Evolutionary conservation across 1,140 invertebrate genomes (phyloP), one percentile per base, ranked within the genome.

Genomic region (Propsilocerus akamusi): DNA sequence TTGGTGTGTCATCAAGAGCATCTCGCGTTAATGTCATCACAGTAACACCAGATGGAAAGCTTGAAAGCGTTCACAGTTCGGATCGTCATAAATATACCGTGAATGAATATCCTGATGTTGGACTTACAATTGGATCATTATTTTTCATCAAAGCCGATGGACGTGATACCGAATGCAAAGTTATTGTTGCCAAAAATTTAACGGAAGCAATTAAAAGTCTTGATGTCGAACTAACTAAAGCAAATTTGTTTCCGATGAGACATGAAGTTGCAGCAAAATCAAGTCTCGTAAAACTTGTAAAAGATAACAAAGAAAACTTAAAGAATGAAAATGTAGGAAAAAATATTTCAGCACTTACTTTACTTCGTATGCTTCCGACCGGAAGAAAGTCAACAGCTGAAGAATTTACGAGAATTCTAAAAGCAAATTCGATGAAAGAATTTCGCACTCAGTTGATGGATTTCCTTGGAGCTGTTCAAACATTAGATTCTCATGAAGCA

Each of bases 401-500:
- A 7, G 75, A 82, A 32, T 71, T 86, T 25, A 49, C 65, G 1
- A 74, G 75, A 54, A 59, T 78, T 5, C 59, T 86, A 3, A 75
- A 76, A 53, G 60, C 65, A 4, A 64, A 69, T 47, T 74, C 70
- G 52, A 71, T 67, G 54, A 67, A 61, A 50, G 65, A 63, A 28
- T 72, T 70, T 50, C 53, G 75, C 50, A 62, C 68, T 4, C 82
- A 83, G 58, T 54, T 87, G 1, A 66, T 77, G 8, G 83, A 88
- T 61, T 58, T 85, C 1, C 59, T 81, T 12, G 83, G 81, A 1
- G 77, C 78, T 2, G 70, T 76, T 0, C 79, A 83, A 56, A 84
- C 81, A 0, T 52, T 65, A 10, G 70, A 71, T 5, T 68, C 79
- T 0, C 78, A 86, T 57, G 70, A 77, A 57, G 78, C 78, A 28